Conservation (phyloP, 1,140 invertebrate species). For the Palaemon carinicauda region DNA sequence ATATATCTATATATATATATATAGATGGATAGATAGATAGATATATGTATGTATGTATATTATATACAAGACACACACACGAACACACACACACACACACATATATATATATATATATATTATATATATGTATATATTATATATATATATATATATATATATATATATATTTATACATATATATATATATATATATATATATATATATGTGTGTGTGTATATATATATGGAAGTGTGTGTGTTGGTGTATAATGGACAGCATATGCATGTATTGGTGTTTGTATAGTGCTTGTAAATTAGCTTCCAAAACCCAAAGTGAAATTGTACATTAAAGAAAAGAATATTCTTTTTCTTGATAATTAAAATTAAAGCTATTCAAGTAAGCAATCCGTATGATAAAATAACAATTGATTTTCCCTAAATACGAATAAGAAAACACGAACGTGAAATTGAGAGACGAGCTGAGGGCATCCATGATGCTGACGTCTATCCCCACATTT, state of each 20-base stretch:
- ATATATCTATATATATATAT: background rate
- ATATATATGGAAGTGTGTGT: background rate
- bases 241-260: background rate
- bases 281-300: background rate
- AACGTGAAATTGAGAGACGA: constrained; percentile 28
- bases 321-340: background rate
- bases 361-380: too few relatives aligned
- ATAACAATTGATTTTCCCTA: too few relatives aligned
- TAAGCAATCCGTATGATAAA: too few relatives aligned
- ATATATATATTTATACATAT: background rate
- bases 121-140: background rate
- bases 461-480: constrained; percentile 6
- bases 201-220: background rate
- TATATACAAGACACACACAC: background rate
- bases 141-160: background rate
- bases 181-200: background rate
- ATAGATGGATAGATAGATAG: background rate
- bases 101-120: background rate
- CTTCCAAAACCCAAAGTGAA: background rate
- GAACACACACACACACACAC: too few relatives aligned
- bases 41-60: background rate
- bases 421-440: background rate
- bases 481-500: constrained; percentile 1
- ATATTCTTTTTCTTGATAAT: background rate
- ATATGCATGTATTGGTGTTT: background rate